phyloP scores from a whole-genome alignment of 2,888 invertebrate species.

The Salticus scenicus region DNA sequence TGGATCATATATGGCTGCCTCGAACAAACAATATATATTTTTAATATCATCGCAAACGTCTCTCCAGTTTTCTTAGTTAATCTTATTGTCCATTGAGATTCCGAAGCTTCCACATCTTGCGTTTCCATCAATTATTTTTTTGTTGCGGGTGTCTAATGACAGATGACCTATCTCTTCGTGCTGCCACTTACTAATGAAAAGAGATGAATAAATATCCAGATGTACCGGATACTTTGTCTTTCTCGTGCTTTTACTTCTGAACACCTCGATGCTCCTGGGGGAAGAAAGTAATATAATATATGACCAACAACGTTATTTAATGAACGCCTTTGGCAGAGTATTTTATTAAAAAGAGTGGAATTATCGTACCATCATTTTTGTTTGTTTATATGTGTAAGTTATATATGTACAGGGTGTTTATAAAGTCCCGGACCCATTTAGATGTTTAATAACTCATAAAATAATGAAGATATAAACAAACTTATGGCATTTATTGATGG shows the following conservation, averaged over 20 bases:
- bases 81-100: not conserved
- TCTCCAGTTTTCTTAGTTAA: not conserved
- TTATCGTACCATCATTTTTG: not conserved
- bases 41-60: too few species aligned
- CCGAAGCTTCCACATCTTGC: not conserved
- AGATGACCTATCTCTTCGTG: constrained; percentile 49
- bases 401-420: too few species aligned
- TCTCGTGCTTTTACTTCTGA: not conserved
- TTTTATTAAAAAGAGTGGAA: not conserved
- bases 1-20: too few species aligned
- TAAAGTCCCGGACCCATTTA: too few species aligned
- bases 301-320: not conserved
- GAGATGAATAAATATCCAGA: constrained; percentile 60
- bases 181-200: constrained; percentile 65
- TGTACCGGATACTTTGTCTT: constrained; percentile 41
- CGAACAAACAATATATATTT: too few species aligned
- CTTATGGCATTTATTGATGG: too few species aligned
- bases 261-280: not conserved
- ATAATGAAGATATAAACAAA: too few species aligned
- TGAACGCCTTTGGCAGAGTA: not conserved
- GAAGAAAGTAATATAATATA: constrained; percentile 1
- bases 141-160: constrained; percentile 43
- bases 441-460: too few species aligned
- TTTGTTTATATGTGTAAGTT: too few species aligned
- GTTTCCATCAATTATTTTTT: not conserved